Evolutionary conservation across 2,113 vertebrate species (phyloP), one percentile per base, ranked within the genome.

Genomic region (Lepidiolamprologus cunningtoni): DNA sequence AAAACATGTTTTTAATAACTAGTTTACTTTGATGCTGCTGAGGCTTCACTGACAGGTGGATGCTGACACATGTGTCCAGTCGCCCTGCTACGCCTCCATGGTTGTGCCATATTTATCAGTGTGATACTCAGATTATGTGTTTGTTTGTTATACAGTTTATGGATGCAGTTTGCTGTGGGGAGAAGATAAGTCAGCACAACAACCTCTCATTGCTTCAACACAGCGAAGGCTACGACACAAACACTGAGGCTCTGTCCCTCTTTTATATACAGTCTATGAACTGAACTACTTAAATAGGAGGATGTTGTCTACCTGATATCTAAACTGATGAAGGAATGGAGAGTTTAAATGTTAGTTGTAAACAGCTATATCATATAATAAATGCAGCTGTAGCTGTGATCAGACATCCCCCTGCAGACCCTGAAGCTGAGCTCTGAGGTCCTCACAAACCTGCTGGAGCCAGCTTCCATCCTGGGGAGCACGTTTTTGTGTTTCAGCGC

Each of bases 361-460:
- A 73, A 73, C 9, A 23, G 66, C 0, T 71, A 16, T 73, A 26
- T 26, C 8, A 16, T 73, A 73, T 23, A 10, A 45, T 73, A 73
- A 47, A 2, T 0, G 13, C 2, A 23, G 21, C 37, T 42, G 37
- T 45, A 45, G 40, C 40, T 73, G 68, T 28, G 23, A 17, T 47
- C 35, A 0, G 2, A 40, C 63, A 40, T 21, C 35, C 33, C 11
- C 3, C 37, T 16, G 26, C 61, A 52, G 28, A 0, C 6, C 53
- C 40, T 73, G 5, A 3, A 76, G 68, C 6, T 47, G 4, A 12
- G 4, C n/a, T 53, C 10, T 16, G 3, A 33, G 9, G 2, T 33
- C 8, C n/a, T 4, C 23, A 87, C 92, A 4, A 17, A 91, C 89
- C 93, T 93, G 84, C 88, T 66, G 61, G 52, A 23, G 5, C 11